Evolutionary conservation across 2,888 invertebrate genomes (phyloP), one percentile per base, ranked within the genome.

Genomic region (Heliconius charithonia): DNA sequence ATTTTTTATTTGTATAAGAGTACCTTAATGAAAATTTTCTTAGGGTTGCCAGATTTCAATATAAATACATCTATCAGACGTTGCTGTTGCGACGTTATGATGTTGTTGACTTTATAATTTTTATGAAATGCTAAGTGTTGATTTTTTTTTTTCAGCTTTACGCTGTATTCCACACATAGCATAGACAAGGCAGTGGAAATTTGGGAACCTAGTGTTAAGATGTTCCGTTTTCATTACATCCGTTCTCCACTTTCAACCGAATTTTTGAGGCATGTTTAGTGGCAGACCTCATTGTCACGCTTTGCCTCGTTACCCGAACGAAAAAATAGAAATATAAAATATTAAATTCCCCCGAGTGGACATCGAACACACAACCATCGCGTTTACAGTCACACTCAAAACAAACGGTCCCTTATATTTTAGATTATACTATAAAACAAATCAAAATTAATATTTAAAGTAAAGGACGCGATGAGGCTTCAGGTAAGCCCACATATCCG

Each of bases 371-470:
- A 56, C 3, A 22, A 9, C 22, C 2, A 4, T 56, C 45, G 45
- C 16, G 4, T 13, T 37, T 45, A 45, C 16, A 16, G 45, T 45
- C 45, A 13, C 45, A 45, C 45, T 45, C 45, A 45, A 16, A 45
- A 45, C 45, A 22, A 56, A 22, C 51, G 4, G 3, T 56, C 22
- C 22, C 13, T 41, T 16, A 45, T 67, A 27, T 13, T n/a, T 29
- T 32, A 32, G 7, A 56, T 7, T 6, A 72, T 56, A n/a, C n/a
- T n/a, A n/a, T n/a, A n/a, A 29, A 59, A 72, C n/a, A 72, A 56
- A 72, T 72, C 29, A n/a, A 72, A 72, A 72, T 72, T 72, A 72
- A 72, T 72, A 56, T 72, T 67, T 72, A 72, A 59, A 59, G 12
- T 59, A 56, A 72, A 32, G 71, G 56, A 32, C 71, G 56, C 56